These are phyloP conservation scores for Belgica antarctica DNA, from an alignment of 2,888 invertebrate species.

Conservation along the genomic window DNA sequence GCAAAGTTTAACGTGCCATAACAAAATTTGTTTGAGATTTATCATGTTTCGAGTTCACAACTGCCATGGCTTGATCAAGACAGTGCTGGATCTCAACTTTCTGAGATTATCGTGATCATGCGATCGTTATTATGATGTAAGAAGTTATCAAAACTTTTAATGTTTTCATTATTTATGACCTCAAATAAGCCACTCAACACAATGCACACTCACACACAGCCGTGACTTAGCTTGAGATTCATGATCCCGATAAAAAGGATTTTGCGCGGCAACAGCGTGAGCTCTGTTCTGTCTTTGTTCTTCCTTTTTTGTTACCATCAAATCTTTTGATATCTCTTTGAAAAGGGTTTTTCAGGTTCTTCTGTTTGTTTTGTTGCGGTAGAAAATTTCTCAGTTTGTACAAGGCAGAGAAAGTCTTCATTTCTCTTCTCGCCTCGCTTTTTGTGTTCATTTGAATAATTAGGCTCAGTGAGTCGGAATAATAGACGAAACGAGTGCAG, in stretches of 20 bases:
- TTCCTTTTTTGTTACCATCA: not conserved
- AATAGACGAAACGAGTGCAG: not conserved
- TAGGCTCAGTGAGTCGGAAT: not conserved
- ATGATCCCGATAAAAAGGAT: not conserved
- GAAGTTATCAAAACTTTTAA: not conserved
- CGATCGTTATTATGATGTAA: slow-evolving; percentile 30
- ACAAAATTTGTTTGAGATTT: too few species aligned
- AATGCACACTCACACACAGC: not conserved
- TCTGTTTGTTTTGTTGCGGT: not conserved
- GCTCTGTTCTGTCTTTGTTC: not conserved
- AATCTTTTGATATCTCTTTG: not conserved
- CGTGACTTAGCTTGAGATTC: slow-evolving; percentile 1
- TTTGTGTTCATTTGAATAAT: slow-evolving; percentile 24
- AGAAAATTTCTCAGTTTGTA: not conserved
- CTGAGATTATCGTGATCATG: slow-evolving; percentile 32
- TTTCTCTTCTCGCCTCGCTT: not conserved
- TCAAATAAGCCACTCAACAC: slow-evolving; percentile 20
- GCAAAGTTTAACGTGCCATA: too few species aligned
- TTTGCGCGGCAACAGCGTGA: slow-evolving; percentile 15
- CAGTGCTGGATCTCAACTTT: not conserved
- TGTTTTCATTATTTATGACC: slow-evolving; percentile 39
- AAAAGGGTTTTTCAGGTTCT: slow-evolving; percentile 38
- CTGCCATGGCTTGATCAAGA: too few species aligned
- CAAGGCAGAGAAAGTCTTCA: not conserved
- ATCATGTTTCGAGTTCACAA: too few species aligned